Base-by-base conservation (phyloP, 2,797 vertebrate species). In the Danio kyathit region DNA sequence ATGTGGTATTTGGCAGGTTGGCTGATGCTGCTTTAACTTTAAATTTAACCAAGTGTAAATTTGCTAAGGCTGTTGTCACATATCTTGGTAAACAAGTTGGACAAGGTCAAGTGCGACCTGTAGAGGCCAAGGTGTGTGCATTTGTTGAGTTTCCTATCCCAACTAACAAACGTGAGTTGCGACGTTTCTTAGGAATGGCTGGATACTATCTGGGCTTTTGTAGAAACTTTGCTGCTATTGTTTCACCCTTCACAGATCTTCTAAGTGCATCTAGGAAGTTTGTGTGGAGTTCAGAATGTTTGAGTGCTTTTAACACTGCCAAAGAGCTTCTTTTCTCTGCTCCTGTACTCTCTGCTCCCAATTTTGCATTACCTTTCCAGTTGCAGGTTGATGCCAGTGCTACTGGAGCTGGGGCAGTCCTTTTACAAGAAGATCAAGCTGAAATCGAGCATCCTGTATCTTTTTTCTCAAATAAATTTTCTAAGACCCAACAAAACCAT, bases 301-400 rank as follows among this genome's bases (percentile, higher is more conserved):
- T 46, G 17, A 4, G 2, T 67, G 5, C 38, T 5, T 70, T 81
- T 10, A 29, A 17, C 3, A 6, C 41, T 7, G 44, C 44, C 0
- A 69, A 81, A 5, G 5, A 41, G 7, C 2, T 75, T 0, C 7
- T 60, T 0, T 43, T 61, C 48, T 63, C 56, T 6, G 41, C 72
- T 3, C 49, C 29, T 16, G 76, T 82, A 6, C 59, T 85, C 2
- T 16, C 40, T 11, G 80, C 59, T 0, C 76, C 60, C 38, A 29
- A 80, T 7, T 63, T 74, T 9, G 2, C 19, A 2, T 4, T 16
- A 9, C 63, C 19, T 0, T 74, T 78, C 7, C 66, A 51, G 11
- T 46, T 83, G 4, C 61, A 83, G 46, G 52, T 83, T 12, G 46
- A 74, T 19, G 70, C 66, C 0, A 75, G 65, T 48, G 44, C 29